Evolutionary conservation across 2,888 invertebrate genomes (phyloP), one percentile per base, ranked within the genome.

Genomic region (Willowsia nigromaculata): DNA sequence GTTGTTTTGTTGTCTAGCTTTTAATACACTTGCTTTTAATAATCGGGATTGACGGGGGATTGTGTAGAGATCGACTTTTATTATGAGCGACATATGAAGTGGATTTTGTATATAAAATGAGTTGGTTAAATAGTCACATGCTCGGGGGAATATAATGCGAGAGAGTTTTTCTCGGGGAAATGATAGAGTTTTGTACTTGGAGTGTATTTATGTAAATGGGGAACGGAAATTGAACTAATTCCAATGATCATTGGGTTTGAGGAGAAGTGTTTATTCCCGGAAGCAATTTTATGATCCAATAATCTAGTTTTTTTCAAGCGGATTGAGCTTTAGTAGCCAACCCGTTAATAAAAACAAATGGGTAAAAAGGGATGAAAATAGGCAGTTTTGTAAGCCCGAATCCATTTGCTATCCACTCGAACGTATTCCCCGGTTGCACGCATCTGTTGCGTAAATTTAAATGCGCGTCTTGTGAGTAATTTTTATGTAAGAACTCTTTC

Each of bases 271-370:
- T 84, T 84, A 68, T 89, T 89, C 89, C 89, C 89, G 89, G 89
- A 89, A 89, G 89, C 76, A 89, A 89, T 89, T 89, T 89, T 89
- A 89, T 89, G 84, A 89, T 84, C 83, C 88, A 88, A 88, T 88
- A 84, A 88, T 68, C 84, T n/a, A n/a, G n/a, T n/a, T n/a, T n/a
- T n/a, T n/a, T n/a, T n/a, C n/a, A n/a, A n/a, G n/a, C n/a, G n/a
- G n/a, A n/a, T n/a, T n/a, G n/a, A n/a, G n/a, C n/a, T n/a, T n/a
- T n/a, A n/a, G n/a, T n/a, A n/a, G n/a, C n/a, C n/a, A n/a, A n/a
- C n/a, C n/a, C n/a, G n/a, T n/a, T n/a, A n/a, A n/a, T n/a, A n/a
- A n/a, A n/a, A n/a, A n/a, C n/a, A n/a, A n/a, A n/a, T n/a, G 56
- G 18, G 5, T 40, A 40, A 40, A 40, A 40, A 40, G 40, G 40